These are phyloP conservation scores for Drosophila insularis DNA, from an alignment of 1,140 invertebrate genomes.

Conservation along the genomic window DNA sequence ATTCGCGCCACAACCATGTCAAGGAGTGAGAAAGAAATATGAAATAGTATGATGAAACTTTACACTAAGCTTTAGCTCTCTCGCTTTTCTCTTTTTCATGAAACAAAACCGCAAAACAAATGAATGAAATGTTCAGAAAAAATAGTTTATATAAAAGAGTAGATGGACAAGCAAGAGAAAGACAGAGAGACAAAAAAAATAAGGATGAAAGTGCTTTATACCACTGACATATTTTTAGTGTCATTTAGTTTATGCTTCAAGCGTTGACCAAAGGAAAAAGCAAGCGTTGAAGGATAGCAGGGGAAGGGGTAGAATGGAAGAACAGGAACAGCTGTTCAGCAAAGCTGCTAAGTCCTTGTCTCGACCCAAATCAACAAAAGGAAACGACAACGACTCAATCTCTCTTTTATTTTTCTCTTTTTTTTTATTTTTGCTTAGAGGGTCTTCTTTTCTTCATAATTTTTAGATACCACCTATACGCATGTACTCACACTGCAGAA, in stretches of 20 bases:
- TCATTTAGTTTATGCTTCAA: conserved; percentile 47
- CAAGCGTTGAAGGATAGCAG: conserved; percentile 14
- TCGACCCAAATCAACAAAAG: conserved; percentile 70
- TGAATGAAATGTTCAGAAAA: conserved; percentile 67
- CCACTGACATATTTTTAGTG: conserved; percentile 69
- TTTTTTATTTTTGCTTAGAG: conserved; percentile 27
- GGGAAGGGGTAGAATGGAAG: not conserved
- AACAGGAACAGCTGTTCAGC: conserved; percentile 32
- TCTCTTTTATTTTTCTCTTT: conserved; percentile 21
- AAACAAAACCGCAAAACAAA: conserved; percentile 69
- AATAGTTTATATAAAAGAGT: conserved; percentile 41
- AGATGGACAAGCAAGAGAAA: conserved; percentile 25
- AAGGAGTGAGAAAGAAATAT: conserved; percentile 18
- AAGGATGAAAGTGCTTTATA: conserved; percentile 26
- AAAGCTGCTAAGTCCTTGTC: conserved; percentile 72
- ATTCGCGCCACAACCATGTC: conserved; percentile 28
- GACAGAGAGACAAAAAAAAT: conserved; percentile 9
- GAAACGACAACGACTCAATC: conserved; percentile 30
- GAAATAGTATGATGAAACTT: conserved; percentile 22
- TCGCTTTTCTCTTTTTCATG: not conserved
- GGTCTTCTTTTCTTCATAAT: not conserved
- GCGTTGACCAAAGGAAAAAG: conserved; percentile 12
- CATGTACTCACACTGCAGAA: not conserved
- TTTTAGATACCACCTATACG: not conserved
- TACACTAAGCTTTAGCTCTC: conserved; percentile 43